Base-by-base conservation (phyloP, 1,140 invertebrate genomes). In the Colletes gigas region DNA sequence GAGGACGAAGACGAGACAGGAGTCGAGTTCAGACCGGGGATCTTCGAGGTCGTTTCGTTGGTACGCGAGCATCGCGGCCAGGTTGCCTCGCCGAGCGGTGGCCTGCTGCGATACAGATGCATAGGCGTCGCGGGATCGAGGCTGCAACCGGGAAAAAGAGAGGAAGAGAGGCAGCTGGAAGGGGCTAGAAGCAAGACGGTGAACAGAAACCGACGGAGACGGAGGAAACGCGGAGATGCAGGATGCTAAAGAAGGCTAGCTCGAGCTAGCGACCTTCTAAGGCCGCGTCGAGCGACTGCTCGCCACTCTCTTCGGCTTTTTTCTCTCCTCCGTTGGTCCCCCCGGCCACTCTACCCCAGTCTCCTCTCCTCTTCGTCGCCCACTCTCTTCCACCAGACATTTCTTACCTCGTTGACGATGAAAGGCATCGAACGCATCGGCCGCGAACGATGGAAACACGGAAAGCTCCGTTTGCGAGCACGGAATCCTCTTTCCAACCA, bases 261-360 rank as follows among this genome's bases (percentile, higher is more conserved):
- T 69, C 81, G 80, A 88, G 88, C 87, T 89, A 90, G 89, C 89
- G 89, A 90, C 89, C 89, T 90, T 90, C 89, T 90, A 90, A 90
- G 89, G 89, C 89, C 89, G 89, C 85, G 89, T 81, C 82, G 83
- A 88, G 81, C 80, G 81, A 84, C 84, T 67, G 86, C 83, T 86
- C 81, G 86, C 88, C 82, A 70, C 78, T 81, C 82, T 82, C 81
- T 79, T 84, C 80, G 73, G 50, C 77, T 86, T 87, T 86, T 87
- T 84, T 84, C 82, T 82, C 72, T 85, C 70, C 74, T 81, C 70
- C 84, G 66, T 62, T 59, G 44, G 44, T 9, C 44, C 62, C 59
- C 52, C 54, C 50, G 65, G 52, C 74, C 21, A 74, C 66, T 70
- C 62, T 59, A 7, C 60, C 19, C 54, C 63, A 70, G 47, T 50